Evolutionary conservation across 2,797 vertebrate species (phyloP).

Genomic region (Anniella stebbinsi): DNA sequence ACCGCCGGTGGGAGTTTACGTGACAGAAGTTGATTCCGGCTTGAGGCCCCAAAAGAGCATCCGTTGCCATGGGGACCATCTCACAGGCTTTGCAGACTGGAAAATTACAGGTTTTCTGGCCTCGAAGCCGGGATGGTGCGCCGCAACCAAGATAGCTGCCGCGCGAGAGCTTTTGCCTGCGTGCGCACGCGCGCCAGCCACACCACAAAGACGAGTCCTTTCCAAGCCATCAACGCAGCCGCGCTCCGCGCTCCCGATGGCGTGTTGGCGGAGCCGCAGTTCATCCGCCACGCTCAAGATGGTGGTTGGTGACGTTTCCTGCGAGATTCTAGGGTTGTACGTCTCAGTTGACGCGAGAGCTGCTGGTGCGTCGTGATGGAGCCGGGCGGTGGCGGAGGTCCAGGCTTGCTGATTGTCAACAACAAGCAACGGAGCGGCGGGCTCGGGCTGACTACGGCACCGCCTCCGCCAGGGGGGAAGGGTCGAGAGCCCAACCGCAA

Average conservation of each 20-base stretch:
- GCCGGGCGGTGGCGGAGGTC: conserved; percentile 79
- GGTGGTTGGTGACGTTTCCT: conserved; percentile 66
- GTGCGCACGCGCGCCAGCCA: not conserved
- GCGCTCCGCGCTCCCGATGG: conserved; percentile 75
- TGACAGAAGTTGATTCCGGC: not conserved
- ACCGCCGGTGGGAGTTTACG: not conserved
- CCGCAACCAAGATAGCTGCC: conserved; percentile 40
- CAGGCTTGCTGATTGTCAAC: conserved; percentile 84
- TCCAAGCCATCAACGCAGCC: conserved; percentile 24
- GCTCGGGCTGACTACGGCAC: conserved; percentile 30
- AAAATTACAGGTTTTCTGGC: not conserved
- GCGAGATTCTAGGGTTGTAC: conserved; percentile 43
- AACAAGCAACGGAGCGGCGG: conserved; percentile 83
- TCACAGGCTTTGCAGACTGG: no score
- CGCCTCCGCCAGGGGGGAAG: conserved; percentile 77
- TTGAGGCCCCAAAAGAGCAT: not conserved
- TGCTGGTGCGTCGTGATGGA: conserved; percentile 76
- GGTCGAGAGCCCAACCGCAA: conserved; percentile 89
- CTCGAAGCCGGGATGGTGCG: not conserved
- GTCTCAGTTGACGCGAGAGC: conserved; percentile 30
- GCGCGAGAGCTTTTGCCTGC: not conserved
- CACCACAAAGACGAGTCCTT: not conserved
- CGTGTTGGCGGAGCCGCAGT: conserved; percentile 1
- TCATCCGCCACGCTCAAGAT: conserved; percentile 61
- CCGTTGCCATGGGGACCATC: not conserved